Percentiles rank a stretch among this genome's conserved stretches.
Evolutionary conservation across 2,888 invertebrate genomes (phyloP).

Genomic region (Loripinus fragilis): DNA sequence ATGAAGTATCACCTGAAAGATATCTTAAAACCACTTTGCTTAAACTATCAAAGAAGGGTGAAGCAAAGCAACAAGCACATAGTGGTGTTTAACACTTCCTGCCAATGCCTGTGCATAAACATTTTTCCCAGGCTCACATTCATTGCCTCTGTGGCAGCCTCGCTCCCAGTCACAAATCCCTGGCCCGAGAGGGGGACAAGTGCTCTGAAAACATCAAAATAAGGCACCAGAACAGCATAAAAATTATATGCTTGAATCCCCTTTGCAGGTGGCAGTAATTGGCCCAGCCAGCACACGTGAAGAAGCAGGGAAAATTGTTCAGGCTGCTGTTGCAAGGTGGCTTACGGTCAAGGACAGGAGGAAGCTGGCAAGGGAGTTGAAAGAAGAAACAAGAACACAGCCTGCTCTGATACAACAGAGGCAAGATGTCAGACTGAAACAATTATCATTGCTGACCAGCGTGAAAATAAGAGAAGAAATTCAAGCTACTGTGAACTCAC

Average conservation of each 20-base stretch:
- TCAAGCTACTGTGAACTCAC: slow-evolving; percentile 1
- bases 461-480: neutral
- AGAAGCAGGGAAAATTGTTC: neutral
- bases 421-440: neutral
- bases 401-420: neutral
- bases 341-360: neutral
- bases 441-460: slow-evolving; percentile 8
- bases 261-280: slow-evolving; percentile 12
- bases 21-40: slow-evolving; percentile 19
- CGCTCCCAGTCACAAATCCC: slow-evolving; percentile 55
- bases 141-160: slow-evolving; percentile 48
- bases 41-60: slow-evolving; percentile 13
- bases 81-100: slow-evolving; percentile 22
- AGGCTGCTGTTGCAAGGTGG: slow-evolving; percentile 10
- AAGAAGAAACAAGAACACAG: neutral
- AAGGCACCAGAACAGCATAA: slow-evolving; percentile 31
- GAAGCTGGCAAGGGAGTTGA: slow-evolving; percentile 10
- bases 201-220: slow-evolving; percentile 52
- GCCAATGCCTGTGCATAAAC: slow-evolving; percentile 14
- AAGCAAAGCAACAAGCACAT: neutral
- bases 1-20: slow-evolving; percentile 11
- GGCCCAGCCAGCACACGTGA: slow-evolving; percentile 6
- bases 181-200: slow-evolving; percentile 62
- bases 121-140: slow-evolving; percentile 25
- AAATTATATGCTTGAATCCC: neutral